These are phyloP conservation scores for Riparia riparia DNA, from an alignment of 2,113 vertebrate genomes.

Conservation along the genomic window DNA sequence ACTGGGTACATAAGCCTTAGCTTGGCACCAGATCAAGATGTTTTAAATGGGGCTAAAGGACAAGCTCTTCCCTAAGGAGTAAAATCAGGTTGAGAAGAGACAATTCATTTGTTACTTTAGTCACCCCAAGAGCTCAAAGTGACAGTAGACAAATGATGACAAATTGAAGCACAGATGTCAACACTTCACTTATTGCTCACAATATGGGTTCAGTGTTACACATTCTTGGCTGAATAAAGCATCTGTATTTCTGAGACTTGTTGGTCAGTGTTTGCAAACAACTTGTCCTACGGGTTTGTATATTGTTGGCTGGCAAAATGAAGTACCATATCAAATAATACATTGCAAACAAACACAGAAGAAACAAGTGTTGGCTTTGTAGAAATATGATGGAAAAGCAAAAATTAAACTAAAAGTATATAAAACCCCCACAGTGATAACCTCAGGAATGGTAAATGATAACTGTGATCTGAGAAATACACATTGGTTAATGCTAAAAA, in stretches of 20 bases:
- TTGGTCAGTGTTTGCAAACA: neutral
- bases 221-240: neutral
- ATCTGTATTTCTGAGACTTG: neutral
- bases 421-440: accelerated
- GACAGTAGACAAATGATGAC: conserved; percentile 59
- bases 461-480: neutral
- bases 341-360: neutral
- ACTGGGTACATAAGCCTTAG: neutral
- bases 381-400: neutral
- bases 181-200: conserved; percentile 15
- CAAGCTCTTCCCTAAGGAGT: conserved; percentile 21
- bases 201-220: neutral
- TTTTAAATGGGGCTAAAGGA: conserved; percentile 49
- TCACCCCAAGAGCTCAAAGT: conserved; percentile 19
- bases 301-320: neutral
- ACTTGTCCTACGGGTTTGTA: neutral
- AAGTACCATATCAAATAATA: neutral
- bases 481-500: accelerated
- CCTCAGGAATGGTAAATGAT: neutral
- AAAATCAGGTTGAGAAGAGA: conserved; percentile 29
- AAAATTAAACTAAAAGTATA: neutral
- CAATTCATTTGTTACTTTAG: conserved; percentile 54
- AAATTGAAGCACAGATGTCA: conserved; percentile 50
- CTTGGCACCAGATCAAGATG: neutral
- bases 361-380: neutral